phyloP scores from a whole-genome alignment of 1,140 invertebrate species.

The Halictus rubicundus region DNA sequence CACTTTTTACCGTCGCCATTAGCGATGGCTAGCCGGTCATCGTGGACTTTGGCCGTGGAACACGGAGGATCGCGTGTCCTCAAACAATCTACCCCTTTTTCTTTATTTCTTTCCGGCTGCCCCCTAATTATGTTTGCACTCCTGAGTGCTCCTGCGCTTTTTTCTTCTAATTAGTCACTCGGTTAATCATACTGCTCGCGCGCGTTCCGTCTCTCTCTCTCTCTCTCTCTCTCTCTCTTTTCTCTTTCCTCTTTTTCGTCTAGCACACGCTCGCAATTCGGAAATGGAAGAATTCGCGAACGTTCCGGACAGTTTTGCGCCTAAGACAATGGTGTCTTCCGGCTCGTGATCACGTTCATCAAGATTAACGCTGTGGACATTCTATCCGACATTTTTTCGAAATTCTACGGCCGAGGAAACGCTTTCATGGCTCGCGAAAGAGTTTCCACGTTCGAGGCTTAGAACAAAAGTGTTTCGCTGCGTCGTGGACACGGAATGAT shows the following conservation, averaged over 20 bases:
- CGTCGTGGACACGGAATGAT: too few relatives aligned
- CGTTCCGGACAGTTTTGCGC: conserved; percentile 1
- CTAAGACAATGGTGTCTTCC: background rate
- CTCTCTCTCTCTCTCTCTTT: too few relatives aligned
- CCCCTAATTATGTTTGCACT: conserved; percentile 76
- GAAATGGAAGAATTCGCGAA: conserved; percentile 6
- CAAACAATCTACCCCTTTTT: conserved; percentile 76
- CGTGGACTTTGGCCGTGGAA: conserved; percentile 50
- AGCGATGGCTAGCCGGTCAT: conserved; percentile 72
- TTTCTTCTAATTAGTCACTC: conserved; percentile 73
- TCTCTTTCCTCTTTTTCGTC: background rate
- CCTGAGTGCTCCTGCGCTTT: conserved; percentile 69
- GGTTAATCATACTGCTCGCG: conserved; percentile 61
- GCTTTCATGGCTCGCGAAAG: too few relatives aligned
- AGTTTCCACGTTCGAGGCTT: too few relatives aligned
- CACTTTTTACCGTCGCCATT: conserved; percentile 74
- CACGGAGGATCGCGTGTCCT: conserved; percentile 74
- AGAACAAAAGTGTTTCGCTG: too few relatives aligned
- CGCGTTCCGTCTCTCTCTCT: conserved; percentile 8
- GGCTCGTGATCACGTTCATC: too few relatives aligned
- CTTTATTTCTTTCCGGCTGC: conserved; percentile 67
- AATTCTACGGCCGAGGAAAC: too few relatives aligned
- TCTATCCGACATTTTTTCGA: too few relatives aligned
- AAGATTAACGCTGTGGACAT: too few relatives aligned
- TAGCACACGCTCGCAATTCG: background rate